Percentiles rank a stretch among this genome's conserved stretches.
These are phyloP conservation scores for Ctenoplectra terminalis DNA, from an alignment of 1,140 invertebrate species.

Conservation along the genomic window DNA sequence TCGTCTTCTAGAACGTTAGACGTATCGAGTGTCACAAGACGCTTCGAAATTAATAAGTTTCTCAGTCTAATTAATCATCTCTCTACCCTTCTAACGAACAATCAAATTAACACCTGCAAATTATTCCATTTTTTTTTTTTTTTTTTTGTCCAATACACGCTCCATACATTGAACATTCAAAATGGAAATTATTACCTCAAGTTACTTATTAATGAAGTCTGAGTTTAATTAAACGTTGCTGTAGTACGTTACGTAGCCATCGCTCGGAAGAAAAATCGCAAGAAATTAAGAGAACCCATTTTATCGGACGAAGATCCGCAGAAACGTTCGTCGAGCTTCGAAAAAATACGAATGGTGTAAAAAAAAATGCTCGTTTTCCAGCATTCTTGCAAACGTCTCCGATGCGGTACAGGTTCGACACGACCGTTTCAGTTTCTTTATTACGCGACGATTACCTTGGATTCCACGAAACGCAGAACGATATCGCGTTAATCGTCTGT, in stretches of 20 bases:
- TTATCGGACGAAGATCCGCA: no score
- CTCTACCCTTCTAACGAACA: neutral
- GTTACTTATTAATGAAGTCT: no score
- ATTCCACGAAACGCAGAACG: constrained; percentile 76
- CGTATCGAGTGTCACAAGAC: constrained; percentile 21
- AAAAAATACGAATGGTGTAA: no score
- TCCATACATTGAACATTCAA: no score
- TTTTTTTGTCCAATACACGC: no score
- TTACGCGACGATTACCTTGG: constrained; percentile 62
- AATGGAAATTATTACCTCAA: no score
- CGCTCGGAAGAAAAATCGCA: no score
- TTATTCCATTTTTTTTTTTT: no score
- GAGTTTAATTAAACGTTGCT: no score
- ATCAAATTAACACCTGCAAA: neutral
- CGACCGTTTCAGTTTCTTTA: constrained; percentile 53
- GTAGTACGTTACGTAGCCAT: no score
- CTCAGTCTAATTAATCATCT: neutral
- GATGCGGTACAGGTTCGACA: constrained; percentile 35
- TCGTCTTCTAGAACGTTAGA: constrained; percentile 3
- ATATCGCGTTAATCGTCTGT: constrained; percentile 80
- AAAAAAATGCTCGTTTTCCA: neutral
- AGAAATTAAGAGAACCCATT: no score
- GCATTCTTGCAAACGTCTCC: neutral
- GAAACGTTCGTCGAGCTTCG: no score
- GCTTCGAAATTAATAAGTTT: constrained; percentile 25